Conservation (phyloP, 2,888 invertebrate genomes). For the Flabesymbios commensalis region DNA sequence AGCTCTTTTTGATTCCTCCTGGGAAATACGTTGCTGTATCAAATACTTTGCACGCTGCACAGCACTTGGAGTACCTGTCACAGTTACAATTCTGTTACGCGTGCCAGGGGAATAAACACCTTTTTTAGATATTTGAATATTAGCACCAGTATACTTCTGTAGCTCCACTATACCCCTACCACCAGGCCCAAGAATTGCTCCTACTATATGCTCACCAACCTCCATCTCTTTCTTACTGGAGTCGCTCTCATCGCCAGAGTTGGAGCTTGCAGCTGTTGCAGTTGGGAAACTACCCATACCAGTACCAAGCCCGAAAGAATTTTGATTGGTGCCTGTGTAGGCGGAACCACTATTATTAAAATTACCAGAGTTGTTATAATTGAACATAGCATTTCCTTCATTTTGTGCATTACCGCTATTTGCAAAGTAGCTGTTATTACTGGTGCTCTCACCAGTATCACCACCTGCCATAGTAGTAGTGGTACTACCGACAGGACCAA, state of each 20-base stretch:
- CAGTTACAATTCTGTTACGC: conserved; percentile 94
- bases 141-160: conserved; percentile 95
- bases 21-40: conserved; percentile 94
- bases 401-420: conserved; percentile 14
- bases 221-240: conserved; percentile 72
- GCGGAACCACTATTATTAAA: conserved; percentile 8
- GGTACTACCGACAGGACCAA: conserved; percentile 51
- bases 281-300: conserved; percentile 45
- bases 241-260: conserved; percentile 26
- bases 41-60: conserved; percentile 91
- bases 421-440: conserved; percentile 44
- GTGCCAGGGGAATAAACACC: conserved; percentile 97
- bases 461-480: conserved; percentile 29
- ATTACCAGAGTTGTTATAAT: conserved; percentile 17
- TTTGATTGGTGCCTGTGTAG: conserved; percentile 70
- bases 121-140: conserved; percentile 98
- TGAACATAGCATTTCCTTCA: conserved; percentile 12
- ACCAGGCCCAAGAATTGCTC: conserved; percentile 95
- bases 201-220: conserved; percentile 89
- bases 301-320: conserved; percentile 84
- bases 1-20: conserved; percentile 93
- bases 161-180: conserved; percentile 96
- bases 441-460: conserved; percentile 22
- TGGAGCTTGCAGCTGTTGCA: conserved; percentile 30
- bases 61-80: conserved; percentile 85